phyloP scores from a whole-genome alignment of 2,888 invertebrate genomes.

The Hypsopygia costalis region DNA sequence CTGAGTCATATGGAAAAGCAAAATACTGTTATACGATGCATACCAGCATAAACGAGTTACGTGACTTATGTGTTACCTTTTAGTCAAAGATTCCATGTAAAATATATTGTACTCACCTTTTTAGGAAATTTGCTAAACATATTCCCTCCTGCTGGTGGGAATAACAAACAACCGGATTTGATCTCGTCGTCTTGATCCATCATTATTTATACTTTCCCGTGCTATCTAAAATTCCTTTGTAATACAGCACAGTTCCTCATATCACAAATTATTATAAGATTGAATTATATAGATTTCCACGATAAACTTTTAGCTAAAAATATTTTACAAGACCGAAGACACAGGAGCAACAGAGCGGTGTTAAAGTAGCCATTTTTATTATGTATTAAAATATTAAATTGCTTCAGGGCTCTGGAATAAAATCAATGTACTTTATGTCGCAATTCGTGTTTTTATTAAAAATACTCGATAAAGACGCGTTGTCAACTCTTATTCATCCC shows the following conservation, averaged over 20 bases:
- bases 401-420: too few relatives aligned
- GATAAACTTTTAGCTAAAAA: too few relatives aligned
- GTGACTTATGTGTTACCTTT: slow-evolving; percentile 15
- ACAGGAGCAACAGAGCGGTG: too few relatives aligned
- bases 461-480: too few relatives aligned
- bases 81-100: slow-evolving; percentile 3
- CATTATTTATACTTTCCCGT: slow-evolving; percentile 26
- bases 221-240: slow-evolving; percentile 16
- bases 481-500: too few relatives aligned
- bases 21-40: slow-evolving; percentile 8
- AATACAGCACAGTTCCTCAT: slow-evolving; percentile 31
- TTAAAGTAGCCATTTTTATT: too few relatives aligned
- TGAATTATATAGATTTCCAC: too few relatives aligned
- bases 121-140: slow-evolving; percentile 88
- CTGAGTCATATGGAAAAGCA: slow-evolving; percentile 16
- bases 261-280: slow-evolving; percentile 22
- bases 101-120: slow-evolving; percentile 70
- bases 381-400: too few relatives aligned
- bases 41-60: slow-evolving; percentile 10
- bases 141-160: slow-evolving; percentile 84
- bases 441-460: too few relatives aligned
- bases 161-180: slow-evolving; percentile 87
- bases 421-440: too few relatives aligned
- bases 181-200: slow-evolving; percentile 89
- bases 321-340: too few relatives aligned